Base-by-base conservation (phyloP, 2,797 vertebrate genomes). In the Alexandromys oeconomus region DNA sequence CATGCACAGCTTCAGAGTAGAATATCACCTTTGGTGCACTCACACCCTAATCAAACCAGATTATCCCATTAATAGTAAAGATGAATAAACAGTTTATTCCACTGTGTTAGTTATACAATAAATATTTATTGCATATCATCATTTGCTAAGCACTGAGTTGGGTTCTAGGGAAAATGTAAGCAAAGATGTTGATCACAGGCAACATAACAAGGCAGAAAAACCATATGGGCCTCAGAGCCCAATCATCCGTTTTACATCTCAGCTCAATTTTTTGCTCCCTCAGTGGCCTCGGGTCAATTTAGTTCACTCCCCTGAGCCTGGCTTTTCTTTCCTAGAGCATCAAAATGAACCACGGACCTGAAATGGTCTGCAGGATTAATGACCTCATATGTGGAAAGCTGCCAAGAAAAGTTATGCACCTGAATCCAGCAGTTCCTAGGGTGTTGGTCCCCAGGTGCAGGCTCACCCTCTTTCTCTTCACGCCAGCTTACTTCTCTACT, bases 51-150 rank as follows among this genome's bases (percentile, higher is more conserved):
- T 81, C 54, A 59, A 17, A 48, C 2, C 69, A 4, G n/a, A 79
- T 34, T 34, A 89, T 14, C 10, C n/a, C 37, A 78, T 78, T 73
- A 76, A 63, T 0, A 63, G 40, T 54, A 88, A 91, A 77, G 43
- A 46, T 65, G 15, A 94, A 80, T 25, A 87, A 54, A 87, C 25
- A 61, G 15, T 65, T 89, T 67, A 25, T 59, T 71, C 19, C 5
- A 51, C n/a, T 89, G 0, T 77, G n/a, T 94, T 87, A 94, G 17
- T 71, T 92, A 93, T 43, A 57, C 46, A 57, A 9, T 67, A 96
- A 92, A 61, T 78, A 57, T 61, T 91, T 80, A 69, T 81, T 79
- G 13, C 15, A 69, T 74, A 76, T 93, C 15, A 93, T 23, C 71
- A 31, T 11, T 19, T 48, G 54, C 48, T 89, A 92, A 37, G 51